Base-by-base conservation (phyloP, 2,113 vertebrate genomes). In the Morone chrysops region DNA sequence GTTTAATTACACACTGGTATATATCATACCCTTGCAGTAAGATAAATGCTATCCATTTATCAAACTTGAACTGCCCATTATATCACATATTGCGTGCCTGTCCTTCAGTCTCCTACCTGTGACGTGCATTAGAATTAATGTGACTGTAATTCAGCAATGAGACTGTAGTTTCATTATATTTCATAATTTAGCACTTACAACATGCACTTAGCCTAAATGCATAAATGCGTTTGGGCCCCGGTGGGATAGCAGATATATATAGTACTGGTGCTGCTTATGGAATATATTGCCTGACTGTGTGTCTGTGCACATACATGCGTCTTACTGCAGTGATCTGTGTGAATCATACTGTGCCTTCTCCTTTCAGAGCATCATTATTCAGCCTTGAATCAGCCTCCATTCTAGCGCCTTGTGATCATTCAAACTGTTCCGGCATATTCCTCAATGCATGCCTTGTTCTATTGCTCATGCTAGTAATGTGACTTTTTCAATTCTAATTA, bases 391-490 rank as follows among this genome's bases (percentile, higher is more conserved):
- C 78, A 77, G 85, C 81, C 86, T 89, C 84, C 85, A 87, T 89
- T 90, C 84, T 82, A 10, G 20, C 50, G 51, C 53, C 77, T 86
- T 87, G 82, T 82, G 84, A 88, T 92, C 86, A 92, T 91, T 93
- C 86, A 88, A 71, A 87, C 82, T 77, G 75, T 74, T 70, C 70
- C 61, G 70, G 83, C 80, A 73, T 82, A 54, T 67, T 85, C 69
- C 79, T 91, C 86, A 94, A 94, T 94, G 89, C 86, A 31, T 6
- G 85, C 87, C 84, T 92, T 94, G 92, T 95, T 93, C 90, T 57
- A 93, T 94, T n/a, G n/a, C n/a, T 94, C 76, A 90, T 25, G 62
- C 78, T 53, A 51, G 57, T 75, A 91, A 76, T 88, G 81, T 84
- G 89, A 89, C 89, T 90, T 94, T 84, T 92, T 86, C 87, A 80